Evolutionary conservation across 1,140 invertebrate genomes (phyloP), one percentile per base, ranked within the genome.

Genomic region (Dufourea novaeangliae): DNA sequence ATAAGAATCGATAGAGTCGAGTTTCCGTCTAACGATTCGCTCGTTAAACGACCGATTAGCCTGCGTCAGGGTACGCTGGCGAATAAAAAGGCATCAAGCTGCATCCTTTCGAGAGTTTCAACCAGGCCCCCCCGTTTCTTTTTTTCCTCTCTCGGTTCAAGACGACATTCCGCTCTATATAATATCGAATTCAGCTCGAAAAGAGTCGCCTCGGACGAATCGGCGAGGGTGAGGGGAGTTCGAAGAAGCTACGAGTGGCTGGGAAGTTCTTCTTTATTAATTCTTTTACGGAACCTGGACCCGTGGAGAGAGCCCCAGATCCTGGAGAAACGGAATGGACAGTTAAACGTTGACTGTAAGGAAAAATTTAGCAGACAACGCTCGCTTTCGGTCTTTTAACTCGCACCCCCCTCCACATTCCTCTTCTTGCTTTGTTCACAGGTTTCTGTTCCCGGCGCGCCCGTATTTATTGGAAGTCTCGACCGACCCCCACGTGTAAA

Each of bases 401-500:
- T 29, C n/a, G n/a, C n/a, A n/a, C n/a, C n/a, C n/a, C n/a, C n/a
- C n/a, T n/a, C n/a, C n/a, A n/a, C n/a, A n/a, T n/a, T n/a, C n/a
- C n/a, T 46, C 8, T 11, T 7, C 4, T 0, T 7, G 22, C 61
- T 66, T 39, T 73, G 71, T 20, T n/a, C 34, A n/a, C n/a, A 11
- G 20, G n/a, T 39, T 44, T 25, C 39, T 27, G 12, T 29, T 34
- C 27, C 8, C 27, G 17, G 39, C 17, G 56, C 25, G 22, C 27
- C 56, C 69, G 69, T 62, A 62, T 71, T 71, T 71, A 71, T 71
- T n/a, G 57, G 39, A 50, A 62, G 37, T 8, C 39, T 22, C 52
- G 22, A 14, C 46, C 1, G 46, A 14, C 46, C 1, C 29, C 39
- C 29, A 37, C 25, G 59, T 25, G 34, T 25, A 59, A 70, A 70